Base-by-base conservation (phyloP, 92 coral and sea anemone species). In the Muricea muricata region DNA sequence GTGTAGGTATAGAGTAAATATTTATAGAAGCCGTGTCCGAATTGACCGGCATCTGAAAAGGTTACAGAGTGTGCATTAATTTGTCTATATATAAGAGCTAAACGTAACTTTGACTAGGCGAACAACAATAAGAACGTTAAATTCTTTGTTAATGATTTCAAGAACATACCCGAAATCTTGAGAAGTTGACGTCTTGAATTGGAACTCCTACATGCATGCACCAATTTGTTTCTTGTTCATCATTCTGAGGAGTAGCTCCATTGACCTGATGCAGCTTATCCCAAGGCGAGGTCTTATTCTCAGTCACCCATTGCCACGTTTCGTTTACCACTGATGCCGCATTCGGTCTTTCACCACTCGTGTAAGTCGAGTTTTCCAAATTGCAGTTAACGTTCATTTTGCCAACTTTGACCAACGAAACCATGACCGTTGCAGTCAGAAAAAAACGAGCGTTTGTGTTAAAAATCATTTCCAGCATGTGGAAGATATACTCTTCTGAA, bases 131-230 rank as follows among this genome's bases (percentile, higher is more conserved):
- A n/a, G n/a, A n/a, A n/a, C n/a, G n/a, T n/a, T n/a, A n/a, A n/a
- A n/a, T n/a, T n/a, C n/a, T n/a, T n/a, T n/a, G 12, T 20, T 57
- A 3, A 57, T 21, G 21, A 57, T 21, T 57, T 6, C 5, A 63
- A 52, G 0, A 63, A 63, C 18, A 10, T 25, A 63, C 70, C 70
- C 30, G 70, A 63, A 63, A 63, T 63, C 70, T 63, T 63, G 70
- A 63, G 30, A 63, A 63, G 70, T 63, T 63, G 3, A 32, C 11
- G 3, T 63, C 30, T 63, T 63, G 37, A 30, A 63, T 28, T 10
- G 14, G 70, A 28, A 28, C 37, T 30, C 70, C 70, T 1, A 63
- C 37, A 63, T 32, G 70, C 35, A 63, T 63, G 39, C 70, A 63
- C 70, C 70, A 63, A 26, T 25, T 63, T 39, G n/a, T 30, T 8